Percentiles rank a stretch among this genome's conserved stretches.
These are phyloP conservation scores for Ochropleura leucogaster DNA, from an alignment of 2,888 invertebrate genomes.

Conservation along the genomic window DNA sequence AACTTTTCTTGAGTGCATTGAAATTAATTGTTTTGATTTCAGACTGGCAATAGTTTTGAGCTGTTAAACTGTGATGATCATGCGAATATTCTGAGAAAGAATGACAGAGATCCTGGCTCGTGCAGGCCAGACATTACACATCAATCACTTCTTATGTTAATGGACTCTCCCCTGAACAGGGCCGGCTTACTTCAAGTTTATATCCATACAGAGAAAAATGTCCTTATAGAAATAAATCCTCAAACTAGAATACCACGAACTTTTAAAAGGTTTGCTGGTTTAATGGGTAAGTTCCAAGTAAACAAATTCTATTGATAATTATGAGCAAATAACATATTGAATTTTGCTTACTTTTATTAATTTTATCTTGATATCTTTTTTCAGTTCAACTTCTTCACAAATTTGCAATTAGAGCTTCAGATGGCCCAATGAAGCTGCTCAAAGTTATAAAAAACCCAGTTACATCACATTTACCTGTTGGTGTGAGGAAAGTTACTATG, in stretches of 20 bases:
- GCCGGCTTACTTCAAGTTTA: conserved; percentile 99
- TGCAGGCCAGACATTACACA: conserved; percentile 99
- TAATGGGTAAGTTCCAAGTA: conserved; percentile 94
- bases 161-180: conserved; percentile 99
- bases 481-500: conserved; percentile 96
- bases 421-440: conserved; percentile 96
- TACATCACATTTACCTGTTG: conserved; percentile 98
- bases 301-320: not conserved
- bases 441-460: conserved; percentile 99
- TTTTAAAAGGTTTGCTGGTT: conserved; percentile 98
- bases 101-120: conserved; percentile 96
- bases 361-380: conserved; percentile 70
- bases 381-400: conserved; percentile 99
- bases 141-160: conserved; percentile 98
- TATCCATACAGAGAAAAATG: conserved; percentile 97
- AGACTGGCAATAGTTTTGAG: conserved; percentile 97
- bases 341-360: not conserved
- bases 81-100: conserved; percentile 94
- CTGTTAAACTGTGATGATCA: conserved; percentile 98
- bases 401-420: conserved; percentile 97
- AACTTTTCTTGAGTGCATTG: not conserved
- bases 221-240: conserved; percentile 98
- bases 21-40: conserved; percentile 68
- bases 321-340: not conserved
- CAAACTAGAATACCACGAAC: conserved; percentile 99